These are phyloP conservation scores for Ophonus ardosiacus DNA, from an alignment of 2,888 invertebrate genomes.

Conservation along the genomic window DNA sequence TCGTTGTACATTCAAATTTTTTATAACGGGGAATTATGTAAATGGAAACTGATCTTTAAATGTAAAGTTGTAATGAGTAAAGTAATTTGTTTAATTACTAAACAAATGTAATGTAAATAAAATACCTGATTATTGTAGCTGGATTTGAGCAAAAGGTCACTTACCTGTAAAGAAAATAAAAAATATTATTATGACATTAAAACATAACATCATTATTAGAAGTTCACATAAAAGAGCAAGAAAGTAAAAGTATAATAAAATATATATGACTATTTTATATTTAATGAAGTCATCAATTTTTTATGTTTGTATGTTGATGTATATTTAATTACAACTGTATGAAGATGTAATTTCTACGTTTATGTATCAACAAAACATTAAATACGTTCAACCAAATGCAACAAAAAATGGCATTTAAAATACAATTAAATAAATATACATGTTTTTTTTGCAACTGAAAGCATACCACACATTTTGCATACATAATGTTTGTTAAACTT, in stretches of 20 bases:
- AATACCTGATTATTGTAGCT: neutral
- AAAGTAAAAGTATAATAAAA: neutral
- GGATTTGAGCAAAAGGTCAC: neutral
- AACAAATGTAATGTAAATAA: no score
- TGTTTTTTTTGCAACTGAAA: no score
- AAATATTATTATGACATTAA: neutral
- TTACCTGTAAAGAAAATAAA: slow-evolving; percentile 7
- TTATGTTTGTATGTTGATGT: slow-evolving; percentile 8
- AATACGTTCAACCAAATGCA: neutral
- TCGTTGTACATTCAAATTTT: neutral
- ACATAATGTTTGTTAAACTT: no score
- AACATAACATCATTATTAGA: neutral
- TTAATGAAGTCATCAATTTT: slow-evolving; percentile 21
- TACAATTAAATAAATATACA: neutral
- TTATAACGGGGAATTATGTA: neutral
- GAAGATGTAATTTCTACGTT: neutral
- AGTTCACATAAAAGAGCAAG: no score
- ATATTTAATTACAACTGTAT: neutral
- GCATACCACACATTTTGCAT: no score
- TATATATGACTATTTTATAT: neutral
- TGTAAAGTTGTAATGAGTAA: no score
- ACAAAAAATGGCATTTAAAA: neutral
- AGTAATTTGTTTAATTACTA: no score
- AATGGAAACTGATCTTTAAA: no score
- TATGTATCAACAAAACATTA: neutral